A percentile compares a stretch with the other conserved stretches of the same genome.
Conservation (phyloP, 2,888 invertebrate species). For the Trachelus stipa region DNA sequence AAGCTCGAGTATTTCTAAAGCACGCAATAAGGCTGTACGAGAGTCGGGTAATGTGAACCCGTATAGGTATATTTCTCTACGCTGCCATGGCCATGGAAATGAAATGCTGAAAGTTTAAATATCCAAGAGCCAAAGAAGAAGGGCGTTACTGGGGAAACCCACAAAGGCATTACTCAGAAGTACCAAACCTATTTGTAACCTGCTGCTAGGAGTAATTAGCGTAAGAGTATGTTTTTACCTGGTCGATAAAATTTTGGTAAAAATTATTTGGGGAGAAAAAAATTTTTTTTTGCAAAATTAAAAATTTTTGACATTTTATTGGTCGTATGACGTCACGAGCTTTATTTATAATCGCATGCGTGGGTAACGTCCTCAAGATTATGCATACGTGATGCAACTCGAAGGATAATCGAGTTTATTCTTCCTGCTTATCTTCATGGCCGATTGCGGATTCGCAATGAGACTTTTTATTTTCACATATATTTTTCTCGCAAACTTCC, state of each 20-base stretch:
- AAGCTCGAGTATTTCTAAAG: neutral
- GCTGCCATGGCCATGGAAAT: constrained; percentile 18
- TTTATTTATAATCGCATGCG: no score
- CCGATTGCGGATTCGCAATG: neutral
- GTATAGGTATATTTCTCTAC: neutral
- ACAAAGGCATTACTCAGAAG: constrained; percentile 37
- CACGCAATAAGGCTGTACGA: neutral
- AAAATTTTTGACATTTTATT: no score
- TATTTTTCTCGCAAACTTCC: neutral
- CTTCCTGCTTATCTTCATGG: neutral
- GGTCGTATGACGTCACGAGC: no score
- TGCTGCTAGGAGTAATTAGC: constrained; percentile 34
- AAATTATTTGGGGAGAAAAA: constrained; percentile 30
- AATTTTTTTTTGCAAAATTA: neutral
- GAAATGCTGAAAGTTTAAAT: constrained; percentile 23
- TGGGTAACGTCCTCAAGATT: no score
- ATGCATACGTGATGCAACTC: no score
- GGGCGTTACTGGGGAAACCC: constrained; percentile 27
- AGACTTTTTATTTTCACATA: neutral
- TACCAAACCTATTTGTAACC: constrained; percentile 28
- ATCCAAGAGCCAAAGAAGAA: constrained; percentile 24
- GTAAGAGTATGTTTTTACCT: constrained; percentile 49
- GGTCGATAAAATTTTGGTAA: constrained; percentile 27
- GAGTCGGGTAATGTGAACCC: neutral
- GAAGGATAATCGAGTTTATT: no score